Evolutionary conservation across 2,113 vertebrate genomes (phyloP), one percentile per base, ranked within the genome.

Genomic region (Genyomyrus donnyi): DNA sequence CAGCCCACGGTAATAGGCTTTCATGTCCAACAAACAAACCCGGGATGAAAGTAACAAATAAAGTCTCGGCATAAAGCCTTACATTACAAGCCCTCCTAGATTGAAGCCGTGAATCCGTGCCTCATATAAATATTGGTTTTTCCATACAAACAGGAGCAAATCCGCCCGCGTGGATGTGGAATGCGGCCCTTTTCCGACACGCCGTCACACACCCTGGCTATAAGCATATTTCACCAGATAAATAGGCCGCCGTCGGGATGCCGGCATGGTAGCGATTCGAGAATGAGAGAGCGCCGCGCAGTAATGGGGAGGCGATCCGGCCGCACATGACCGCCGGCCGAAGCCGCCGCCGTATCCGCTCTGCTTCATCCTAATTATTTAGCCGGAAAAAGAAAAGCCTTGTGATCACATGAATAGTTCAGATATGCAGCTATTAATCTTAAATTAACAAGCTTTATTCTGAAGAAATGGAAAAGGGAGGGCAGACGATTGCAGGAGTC

Each of bases 1-100:
- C 56, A 9, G 53, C 15, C 42, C 45, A 10, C 27, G 86, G 84
- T 87, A 66, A 90, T 90, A 39, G 58, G 89, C 89, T 52, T 87
- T 86, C 84, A 39, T 87, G 89, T 90, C 89, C 46, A 15, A 87
- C 89, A 87, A 84, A 84, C 88, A 84, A 89, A 83, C 88, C 88
- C 3, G 11, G 88, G 49, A 84, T 42, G 88, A 74, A 56, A 90
- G 89, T 45, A 86, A 58, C 84, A 85, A 86, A 66, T 86, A 85
- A 90, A 66, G 83, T 15, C 53, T 21, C 35, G 21, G 17, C 17
- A 42, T 90, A 90, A 86, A 86, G 53, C 46, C 35, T 49, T 27
- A 89, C 52, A 86, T 89, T 84, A 83, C 74, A 52, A 84, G 74
- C n/a, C 50, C 50, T 66, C 58, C 87, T 88, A 58, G 74, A 89